These are phyloP conservation scores for Aplidium turbinatum DNA, from an alignment of 23 tunicate species.

Conservation along the genomic window DNA sequence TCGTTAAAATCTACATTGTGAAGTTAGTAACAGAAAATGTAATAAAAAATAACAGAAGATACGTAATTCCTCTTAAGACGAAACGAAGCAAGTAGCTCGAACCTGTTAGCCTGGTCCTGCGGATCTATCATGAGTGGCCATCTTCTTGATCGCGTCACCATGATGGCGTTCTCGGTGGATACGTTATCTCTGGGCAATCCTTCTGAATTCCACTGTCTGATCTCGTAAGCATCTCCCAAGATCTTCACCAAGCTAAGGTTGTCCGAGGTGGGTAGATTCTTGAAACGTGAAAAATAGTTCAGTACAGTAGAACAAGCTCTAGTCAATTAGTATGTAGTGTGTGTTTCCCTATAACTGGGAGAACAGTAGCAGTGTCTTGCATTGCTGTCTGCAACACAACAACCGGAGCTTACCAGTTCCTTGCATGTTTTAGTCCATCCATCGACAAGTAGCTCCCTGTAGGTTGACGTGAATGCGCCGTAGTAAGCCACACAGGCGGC, in stretches of 20 bases:
- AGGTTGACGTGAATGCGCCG: constrained; percentile 94
- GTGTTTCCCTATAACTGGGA: too few species aligned
- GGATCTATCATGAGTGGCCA: constrained; percentile 99
- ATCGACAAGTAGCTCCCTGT: constrained; percentile 84
- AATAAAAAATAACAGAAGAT: too few species aligned
- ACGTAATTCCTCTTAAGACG: too few species aligned
- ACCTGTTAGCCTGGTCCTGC: constrained; percentile 99
- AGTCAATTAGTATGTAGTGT: too few species aligned
- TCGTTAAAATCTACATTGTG: too few species aligned
- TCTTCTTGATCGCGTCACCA: constrained; percentile 89
- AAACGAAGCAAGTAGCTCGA: background rate
- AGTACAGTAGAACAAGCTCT: too few species aligned
- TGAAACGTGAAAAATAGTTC: too few species aligned
- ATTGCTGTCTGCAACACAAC: too few species aligned
- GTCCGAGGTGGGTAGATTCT: constrained; percentile 90
- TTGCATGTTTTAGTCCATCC: constrained; percentile 86
- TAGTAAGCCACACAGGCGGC: constrained; percentile 98
- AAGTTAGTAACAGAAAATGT: too few species aligned
- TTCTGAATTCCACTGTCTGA: constrained; percentile 97
- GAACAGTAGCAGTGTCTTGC: too few species aligned
- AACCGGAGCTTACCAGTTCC: constrained; percentile 58
- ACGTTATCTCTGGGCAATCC: constrained; percentile 92
- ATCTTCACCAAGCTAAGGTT: constrained; percentile 77
- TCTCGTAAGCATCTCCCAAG: constrained; percentile 94
- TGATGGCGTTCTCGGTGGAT: constrained; percentile 94